phyloP scores from a whole-genome alignment of 2,797 vertebrate genomes.

The Chiroxiphia lanceolata region DNA sequence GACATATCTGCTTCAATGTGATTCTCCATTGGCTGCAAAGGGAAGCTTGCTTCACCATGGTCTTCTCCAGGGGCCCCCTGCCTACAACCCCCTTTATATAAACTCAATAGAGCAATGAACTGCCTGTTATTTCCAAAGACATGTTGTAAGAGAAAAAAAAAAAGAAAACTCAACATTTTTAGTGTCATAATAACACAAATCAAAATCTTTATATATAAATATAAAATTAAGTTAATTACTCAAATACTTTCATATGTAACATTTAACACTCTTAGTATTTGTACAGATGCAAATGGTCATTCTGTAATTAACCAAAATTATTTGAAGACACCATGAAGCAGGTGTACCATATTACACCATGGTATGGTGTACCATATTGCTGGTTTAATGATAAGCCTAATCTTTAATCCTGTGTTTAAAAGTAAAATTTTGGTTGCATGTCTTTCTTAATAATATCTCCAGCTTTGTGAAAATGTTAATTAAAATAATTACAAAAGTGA shows the following conservation, averaged over 20 bases:
- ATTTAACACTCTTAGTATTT: not conserved
- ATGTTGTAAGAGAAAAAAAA: fast-evolving
- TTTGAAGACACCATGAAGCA: not conserved
- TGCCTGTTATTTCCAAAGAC: not conserved
- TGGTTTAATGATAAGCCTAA: not conserved
- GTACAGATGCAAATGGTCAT: not conserved
- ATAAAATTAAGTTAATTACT: not conserved
- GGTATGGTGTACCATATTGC: not conserved
- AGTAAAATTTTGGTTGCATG: not conserved
- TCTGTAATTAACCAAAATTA: not conserved
- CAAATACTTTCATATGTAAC: not conserved
- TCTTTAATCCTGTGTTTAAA: not conserved
- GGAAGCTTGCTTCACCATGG: not conserved
- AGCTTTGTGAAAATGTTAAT: not conserved
- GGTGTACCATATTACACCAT: not conserved
- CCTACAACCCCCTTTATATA: not conserved
- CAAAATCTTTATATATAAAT: not conserved
- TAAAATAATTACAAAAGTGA: not conserved
- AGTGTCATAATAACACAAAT: not conserved
- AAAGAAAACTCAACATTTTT: not conserved
- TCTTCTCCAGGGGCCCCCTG: not conserved
- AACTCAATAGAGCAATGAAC: fast-evolving
- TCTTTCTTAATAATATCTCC: not conserved
- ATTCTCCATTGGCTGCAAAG: not conserved
- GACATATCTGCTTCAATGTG: not conserved